Evolutionary conservation across 2,888 invertebrate genomes (phyloP), one percentile per base, ranked within the genome.

Genomic region (Lasioglossum villosulum): DNA sequence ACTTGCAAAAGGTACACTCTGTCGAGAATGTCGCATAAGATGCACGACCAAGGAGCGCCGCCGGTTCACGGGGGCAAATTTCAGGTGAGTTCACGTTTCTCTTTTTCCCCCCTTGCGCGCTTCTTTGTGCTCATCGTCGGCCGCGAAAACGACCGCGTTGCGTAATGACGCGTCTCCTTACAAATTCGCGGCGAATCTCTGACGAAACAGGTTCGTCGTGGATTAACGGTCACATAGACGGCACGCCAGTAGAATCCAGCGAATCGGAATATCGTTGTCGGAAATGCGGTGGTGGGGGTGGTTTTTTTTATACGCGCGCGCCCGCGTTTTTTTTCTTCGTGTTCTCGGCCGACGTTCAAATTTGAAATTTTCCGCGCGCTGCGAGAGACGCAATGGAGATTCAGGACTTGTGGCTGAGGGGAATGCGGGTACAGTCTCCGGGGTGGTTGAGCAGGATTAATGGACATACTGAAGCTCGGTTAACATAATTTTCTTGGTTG

Each of bases 11-110:
- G 63, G 63, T 63, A 63, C 63, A 63, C 63, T 16, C 63, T 30
- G 52, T 52, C 52, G 52, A 92, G 78, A 90, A 94, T 94, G 94
- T 94, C 94, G 89, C 93, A 93, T 88, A 93, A 92, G 90, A 88
- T 90, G 88, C 89, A 87, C 86, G 92, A 86, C 89, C 93, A 93
- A 77, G 92, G 92, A 85, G 89, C 92, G 80, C 92, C 92, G 80
- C 92, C 93, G 78, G 91, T 93, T 80, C 94, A 94, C 90, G 94
- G 93, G 92, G 94, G 93, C 91, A 93, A 93, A 81, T 94, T 93
- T 91, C 94, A 93, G 94, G 95, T 95, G 84, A 94, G 94, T 92
- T 8, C 14, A 27, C 48, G 27, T 52, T 68, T 6, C 12, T 19
- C 3, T 30, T 8, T 56, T 48, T 16, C 23, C 3, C 42, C 14